Evolutionary conservation across 64 coral and sea anemone genomes (phyloP), one percentile per base, ranked within the genome.

Genomic region (Platygyra sinensis): DNA sequence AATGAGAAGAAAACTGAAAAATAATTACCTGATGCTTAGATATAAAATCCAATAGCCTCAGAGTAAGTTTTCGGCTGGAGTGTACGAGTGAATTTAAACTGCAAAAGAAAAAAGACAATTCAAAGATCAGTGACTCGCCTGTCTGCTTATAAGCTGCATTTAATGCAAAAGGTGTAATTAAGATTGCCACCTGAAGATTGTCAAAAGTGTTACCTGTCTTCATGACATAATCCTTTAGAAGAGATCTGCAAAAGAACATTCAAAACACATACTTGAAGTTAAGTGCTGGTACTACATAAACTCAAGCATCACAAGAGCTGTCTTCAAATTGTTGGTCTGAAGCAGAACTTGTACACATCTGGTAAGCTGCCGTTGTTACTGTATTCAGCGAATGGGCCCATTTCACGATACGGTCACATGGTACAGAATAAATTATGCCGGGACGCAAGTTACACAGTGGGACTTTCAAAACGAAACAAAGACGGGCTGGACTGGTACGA

Each of bases 1-100:
- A 39, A 87, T 6, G 38, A 39, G 38, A 46, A 46, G 52, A 13
- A 2, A 13, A 29, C 10, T 25, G 29, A n/a, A 15, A 51, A n/a
- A 64, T 15, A 16, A 4, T 8, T 86, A 94, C 93, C 93, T 94
- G 73, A 33, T 94, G 80, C 55, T 62, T 75, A 22, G 88, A 72
- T 17, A 94, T 94, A 74, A 94, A 94, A 72, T 94, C 93, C n/a
- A 94, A 76, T 0, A 94, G 67, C 10, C 86, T 51, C 24, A 94
- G 62, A 49, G 93, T 86, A 49, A 94, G 72, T 29, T 71, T 77
- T 24, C 93, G 93, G 72, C 93, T 94, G 4, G 93, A 94, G 46
- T 90, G 73, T 27, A 94, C 80, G 28, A 90, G 81, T 27, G 33
- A 59, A 19, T 90, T 86, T 30, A 94, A 82, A 61, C 93, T 94